Conservation (phyloP, 2,888 invertebrate species). For the Hydriomena furcata region DNA sequence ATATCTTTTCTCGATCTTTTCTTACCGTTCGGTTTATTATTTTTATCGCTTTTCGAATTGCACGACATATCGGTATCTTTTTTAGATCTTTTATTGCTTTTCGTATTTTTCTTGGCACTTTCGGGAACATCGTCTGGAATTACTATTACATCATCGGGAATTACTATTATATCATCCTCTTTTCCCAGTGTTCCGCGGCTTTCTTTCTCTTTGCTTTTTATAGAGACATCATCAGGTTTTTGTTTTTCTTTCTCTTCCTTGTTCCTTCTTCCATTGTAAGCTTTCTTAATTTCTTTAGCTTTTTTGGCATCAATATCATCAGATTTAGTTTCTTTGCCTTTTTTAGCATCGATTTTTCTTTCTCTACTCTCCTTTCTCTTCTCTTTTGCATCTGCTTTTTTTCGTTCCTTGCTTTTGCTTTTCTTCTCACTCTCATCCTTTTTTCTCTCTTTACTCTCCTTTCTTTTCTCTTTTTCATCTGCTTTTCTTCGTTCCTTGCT, state of each 20-base stretch:
- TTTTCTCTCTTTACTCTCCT: no score
- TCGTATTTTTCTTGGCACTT: not conserved
- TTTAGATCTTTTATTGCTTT: conserved; percentile 2
- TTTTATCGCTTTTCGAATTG: not conserved
- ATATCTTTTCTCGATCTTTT: not conserved
- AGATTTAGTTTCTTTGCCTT: not conserved
- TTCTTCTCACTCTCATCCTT: not conserved
- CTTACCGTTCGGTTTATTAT: not conserved
- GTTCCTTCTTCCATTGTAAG: not conserved
- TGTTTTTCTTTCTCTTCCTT: not conserved
- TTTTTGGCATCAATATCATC: not conserved
- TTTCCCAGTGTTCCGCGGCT: not conserved
- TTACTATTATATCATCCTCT: conserved; percentile 7
- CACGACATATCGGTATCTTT: not conserved
- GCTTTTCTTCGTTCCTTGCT: not conserved
- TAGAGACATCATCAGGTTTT: not conserved
- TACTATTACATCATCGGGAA: not conserved
- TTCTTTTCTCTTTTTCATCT: no score
- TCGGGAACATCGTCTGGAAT: not conserved
- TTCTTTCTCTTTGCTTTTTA: not conserved
- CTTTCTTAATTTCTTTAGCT: not conserved
- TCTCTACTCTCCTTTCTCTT: not conserved
- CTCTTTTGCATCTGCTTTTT: not conserved
- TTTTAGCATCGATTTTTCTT: not conserved
- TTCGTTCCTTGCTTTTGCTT: not conserved